Base-by-base conservation (phyloP, 2,113 vertebrate genomes). In the Neopipo cinnamomea region DNA sequence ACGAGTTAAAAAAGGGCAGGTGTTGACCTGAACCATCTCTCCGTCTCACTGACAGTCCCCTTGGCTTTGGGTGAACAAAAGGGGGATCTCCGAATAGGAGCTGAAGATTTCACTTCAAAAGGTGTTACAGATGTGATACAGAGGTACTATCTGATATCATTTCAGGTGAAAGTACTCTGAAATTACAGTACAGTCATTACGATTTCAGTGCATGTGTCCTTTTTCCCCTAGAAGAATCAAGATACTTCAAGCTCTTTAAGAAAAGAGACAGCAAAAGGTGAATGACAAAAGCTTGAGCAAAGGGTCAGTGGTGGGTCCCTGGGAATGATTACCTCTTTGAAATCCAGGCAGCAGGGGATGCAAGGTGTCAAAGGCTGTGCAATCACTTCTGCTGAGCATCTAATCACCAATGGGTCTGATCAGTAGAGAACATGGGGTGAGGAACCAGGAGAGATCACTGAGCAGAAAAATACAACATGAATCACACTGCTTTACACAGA, bases 381-480 rank as follows among this genome's bases (percentile, higher is more conserved):
- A 88, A 88, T 78, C 94, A 79, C 53, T 75, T 94, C 79, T 79
- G 52, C 82, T 87, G 79, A 91, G 85, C 62, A 82, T 79, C 87
- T 93, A 93, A 94, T 93, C 91, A 92, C 70, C 88, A 94, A 68
- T 70, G 66, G 61, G 58, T 86, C 91, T 96, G 72, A 95, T 93
- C 93, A 96, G 91, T 33, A 15, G 30, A 80, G 85, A 95, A 94
- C 62, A 68, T 7, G 59, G 83, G 70, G 71, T 63, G 58, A 97
- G 68, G 75, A 85, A 75, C 80, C 62, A 77, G 50, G 59, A 96
- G 44, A 92, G 79, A 88, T 89, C 85, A 75, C 91, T 83, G 23
- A 85, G 75, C 49, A 79, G 65, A 67, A 95, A 73, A 73, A 46
- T 83, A 89, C 42, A 87, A 75, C 76, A 37, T 53, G 61, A 93